Base-by-base conservation (phyloP, 2,797 vertebrate species). In the Enteromius mattozi region DNA sequence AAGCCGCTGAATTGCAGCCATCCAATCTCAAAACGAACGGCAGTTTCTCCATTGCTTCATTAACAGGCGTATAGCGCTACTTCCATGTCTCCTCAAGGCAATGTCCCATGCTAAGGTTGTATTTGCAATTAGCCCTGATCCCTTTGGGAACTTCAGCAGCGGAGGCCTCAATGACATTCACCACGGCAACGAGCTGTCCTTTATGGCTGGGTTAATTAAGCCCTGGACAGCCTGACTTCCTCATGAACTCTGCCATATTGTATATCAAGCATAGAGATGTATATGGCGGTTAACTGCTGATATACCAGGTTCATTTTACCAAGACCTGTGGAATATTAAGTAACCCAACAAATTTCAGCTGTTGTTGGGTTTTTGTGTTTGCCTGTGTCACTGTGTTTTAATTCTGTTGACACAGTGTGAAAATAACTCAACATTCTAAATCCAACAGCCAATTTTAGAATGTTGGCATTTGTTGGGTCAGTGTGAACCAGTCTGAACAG, bases 111-210 rank as follows among this genome's bases (percentile, higher is more conserved):
- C 83, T 88, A 80, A 84, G 85, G 88, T 83, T 88, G 79, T 80
- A 87, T 86, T 88, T 87, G 86, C 81, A 90, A 90, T 90, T 90
- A 87, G 86, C 81, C 82, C 81, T 77, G 82, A 84, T 85, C 65
- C 87, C 85, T 87, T 70, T 85, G 86, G 89, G 86, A 87, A 70
- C 78, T 63, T 80, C 88, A 86, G 86, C 83, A 80, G 81, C 78
- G 78, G 77, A 81, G 70, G 84, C 85, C 88, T 82, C 83, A 87
- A 84, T 90, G 89, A 82, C 89, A 88, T 88, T 87, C 87, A 85
- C 72, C 78, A 84, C 70, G 21, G 83, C 86, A 83, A 51, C 51
- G 71, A 51, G 59, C 54, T 86, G 80, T 88, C 83, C 76, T 85
- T 86, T 89, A 86, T 85, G 80, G n/a, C 81, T 83, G 77, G 85